Conservation (phyloP, 2,797 vertebrate genomes). For the Thripadectes ignobilis region DNA sequence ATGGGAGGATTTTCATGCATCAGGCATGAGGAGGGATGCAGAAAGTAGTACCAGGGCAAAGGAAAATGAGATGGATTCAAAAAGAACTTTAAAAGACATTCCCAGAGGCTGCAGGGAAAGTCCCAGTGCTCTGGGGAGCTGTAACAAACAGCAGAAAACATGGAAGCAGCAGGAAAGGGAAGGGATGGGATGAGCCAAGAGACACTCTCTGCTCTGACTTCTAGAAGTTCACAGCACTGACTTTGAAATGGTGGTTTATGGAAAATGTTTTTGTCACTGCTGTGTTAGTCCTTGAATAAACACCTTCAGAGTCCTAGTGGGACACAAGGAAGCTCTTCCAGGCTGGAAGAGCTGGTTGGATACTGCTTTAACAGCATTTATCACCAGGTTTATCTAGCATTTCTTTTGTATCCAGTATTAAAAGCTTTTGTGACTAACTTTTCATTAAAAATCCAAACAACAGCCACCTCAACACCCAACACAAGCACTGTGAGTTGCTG, state of each 20-base stretch:
- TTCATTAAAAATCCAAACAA: neutral
- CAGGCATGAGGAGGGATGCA: neutral
- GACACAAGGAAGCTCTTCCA: neutral
- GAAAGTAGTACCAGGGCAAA: neutral
- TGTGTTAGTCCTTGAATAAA: neutral
- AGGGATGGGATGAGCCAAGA: neutral
- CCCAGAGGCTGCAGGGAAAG: neutral
- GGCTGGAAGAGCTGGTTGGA: neutral
- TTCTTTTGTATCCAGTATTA: neutral
- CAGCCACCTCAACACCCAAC: neutral
- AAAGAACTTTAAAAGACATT: neutral
- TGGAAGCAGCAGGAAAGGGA: neutral
- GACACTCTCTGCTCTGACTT: neutral
- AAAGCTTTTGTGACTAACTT: conserved; percentile 14
- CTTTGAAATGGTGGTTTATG: neutral
- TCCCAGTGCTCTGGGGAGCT: neutral
- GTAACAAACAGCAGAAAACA: neutral
- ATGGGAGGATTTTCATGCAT: neutral
- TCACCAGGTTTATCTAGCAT: neutral
- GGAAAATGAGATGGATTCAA: neutral
- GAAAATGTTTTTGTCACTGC: neutral
- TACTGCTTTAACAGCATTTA: neutral
- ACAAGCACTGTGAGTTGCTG: neutral
- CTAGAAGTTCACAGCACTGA: fast-evolving
- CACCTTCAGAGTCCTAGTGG: neutral